phyloP scores from a whole-genome alignment of 2,113 vertebrate species.

The Argyrosomus japonicus region DNA sequence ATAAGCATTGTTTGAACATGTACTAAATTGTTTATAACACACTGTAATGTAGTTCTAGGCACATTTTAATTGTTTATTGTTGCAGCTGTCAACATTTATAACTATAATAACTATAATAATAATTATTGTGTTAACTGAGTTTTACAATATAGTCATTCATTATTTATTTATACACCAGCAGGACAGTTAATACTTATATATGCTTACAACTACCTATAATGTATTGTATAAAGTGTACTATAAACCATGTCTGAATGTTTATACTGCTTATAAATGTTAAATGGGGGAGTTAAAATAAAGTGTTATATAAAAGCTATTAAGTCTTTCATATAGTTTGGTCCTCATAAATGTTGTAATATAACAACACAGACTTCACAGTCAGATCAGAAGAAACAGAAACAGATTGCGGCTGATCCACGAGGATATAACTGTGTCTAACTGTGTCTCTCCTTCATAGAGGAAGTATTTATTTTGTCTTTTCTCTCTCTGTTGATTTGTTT shows the following conservation, averaged over 20 bases:
- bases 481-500: conserved; percentile 52
- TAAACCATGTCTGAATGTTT: too few species aligned
- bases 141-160: too few species aligned
- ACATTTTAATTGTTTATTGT: not conserved
- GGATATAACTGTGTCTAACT: conserved; percentile 45
- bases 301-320: not conserved
- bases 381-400: conserved; percentile 40
- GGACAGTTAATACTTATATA: too few species aligned
- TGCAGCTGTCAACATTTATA: too few species aligned
- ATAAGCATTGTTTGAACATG: not conserved
- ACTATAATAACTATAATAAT: too few species aligned
- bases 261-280: too few species aligned
- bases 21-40: not conserved
- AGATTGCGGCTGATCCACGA: conserved; percentile 47
- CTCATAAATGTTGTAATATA: conserved; percentile 12
- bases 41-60: not conserved
- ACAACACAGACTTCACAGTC: conserved; percentile 20
- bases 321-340: not conserved
- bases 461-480: conserved; percentile 30
- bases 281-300: too few species aligned
- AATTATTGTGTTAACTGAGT: too few species aligned
- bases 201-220: too few species aligned
- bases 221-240: too few species aligned
- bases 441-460: conserved; percentile 14
- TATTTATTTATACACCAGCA: too few species aligned